Evolutionary conservation across 2,888 invertebrate species (phyloP), one percentile per base, ranked within the genome.

Genomic region (Leptopterna dolabrata): DNA sequence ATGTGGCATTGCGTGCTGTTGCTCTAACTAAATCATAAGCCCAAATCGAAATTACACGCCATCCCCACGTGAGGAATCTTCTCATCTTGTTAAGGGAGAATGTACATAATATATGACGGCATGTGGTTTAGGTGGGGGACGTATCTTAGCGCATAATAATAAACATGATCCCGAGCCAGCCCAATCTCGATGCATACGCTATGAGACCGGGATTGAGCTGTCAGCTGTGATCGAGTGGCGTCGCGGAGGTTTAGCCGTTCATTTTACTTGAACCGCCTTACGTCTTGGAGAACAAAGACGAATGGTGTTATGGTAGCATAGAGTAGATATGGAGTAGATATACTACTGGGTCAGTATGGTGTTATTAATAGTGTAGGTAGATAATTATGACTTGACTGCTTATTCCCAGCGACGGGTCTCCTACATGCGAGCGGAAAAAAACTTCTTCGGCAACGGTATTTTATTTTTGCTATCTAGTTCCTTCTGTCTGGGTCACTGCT

Each of bases 201-300:
- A 81, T 81, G 81, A 81, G 81, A 81, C 81, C 29, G 81, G 51
- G 47, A 81, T 81, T 81, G 81, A 81, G 55, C 81, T 81, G 81
- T 81, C 81, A 81, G 55, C 81, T n/a, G 55, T 81, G 81, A 81
- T 81, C 51, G 81, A 81, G 81, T 81, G 81, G 81, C 51, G 45
- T 51, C 55, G 81, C 30, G n/a, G 19, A 45, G 43, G 78, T 24
- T 63, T 63, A n/a, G 63, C 63, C 51, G 19, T 63, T 63, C 63
- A 63, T 63, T 63, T 63, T 24, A 63, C 63, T 63, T 11, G 63
- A 63, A 24, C 63, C 63, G 3, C 24, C 24, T 24, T 63, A 24
- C 9, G 24, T 4, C 63, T 63, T 63, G 63, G 19, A 63, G 24
- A 19, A 63, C 63, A 1, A 63, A 63, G 63, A 63, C 24, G 24